A percentile compares a stretch with the other conserved stretches of the same genome.
Conservation (phyloP, 1,140 invertebrate genomes). For the Pseudomyrmex concolor region DNA sequence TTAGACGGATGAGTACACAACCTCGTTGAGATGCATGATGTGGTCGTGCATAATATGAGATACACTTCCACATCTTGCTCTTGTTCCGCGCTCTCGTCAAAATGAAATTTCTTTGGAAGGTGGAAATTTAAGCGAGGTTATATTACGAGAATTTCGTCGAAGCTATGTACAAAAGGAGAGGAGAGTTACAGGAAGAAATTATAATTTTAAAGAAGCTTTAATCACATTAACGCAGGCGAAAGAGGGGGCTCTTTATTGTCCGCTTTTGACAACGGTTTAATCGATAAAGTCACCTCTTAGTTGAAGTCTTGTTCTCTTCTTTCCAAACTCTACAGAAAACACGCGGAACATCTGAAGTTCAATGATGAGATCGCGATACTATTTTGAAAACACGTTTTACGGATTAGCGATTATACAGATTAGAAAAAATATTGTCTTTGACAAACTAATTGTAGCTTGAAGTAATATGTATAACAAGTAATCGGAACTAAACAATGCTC, state of each 20-base stretch:
- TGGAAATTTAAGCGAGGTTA: constrained; percentile 54
- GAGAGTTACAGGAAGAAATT: constrained; percentile 37
- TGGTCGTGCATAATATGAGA: constrained; percentile 33
- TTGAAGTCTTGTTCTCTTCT: constrained; percentile 18
- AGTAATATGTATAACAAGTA: constrained; percentile 3
- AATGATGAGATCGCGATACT: constrained; percentile 28
- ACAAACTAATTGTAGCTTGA: background rate
- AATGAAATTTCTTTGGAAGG: constrained; percentile 57
- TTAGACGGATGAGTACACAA: constrained; percentile 42
- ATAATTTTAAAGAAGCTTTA: constrained; percentile 54
- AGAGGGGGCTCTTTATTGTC: background rate
- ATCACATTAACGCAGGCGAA: constrained; percentile 23
- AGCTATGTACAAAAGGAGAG: constrained; percentile 56
- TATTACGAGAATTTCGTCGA: constrained; percentile 51
- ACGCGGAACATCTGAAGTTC: constrained; percentile 12
- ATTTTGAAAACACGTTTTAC: constrained; percentile 14
- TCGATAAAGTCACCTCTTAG: constrained; percentile 60
- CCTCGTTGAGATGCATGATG: constrained; percentile 48
- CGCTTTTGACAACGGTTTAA: constrained; percentile 63
- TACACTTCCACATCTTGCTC: constrained; percentile 38
- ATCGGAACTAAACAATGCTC: background rate
- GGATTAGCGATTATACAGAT: constrained; percentile 15
- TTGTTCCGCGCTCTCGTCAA: constrained; percentile 59
- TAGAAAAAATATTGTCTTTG: constrained; percentile 5
- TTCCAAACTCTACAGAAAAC: constrained; percentile 38